Conservation (phyloP, 2,888 invertebrate genomes). For the Euplexia lucipara region DNA sequence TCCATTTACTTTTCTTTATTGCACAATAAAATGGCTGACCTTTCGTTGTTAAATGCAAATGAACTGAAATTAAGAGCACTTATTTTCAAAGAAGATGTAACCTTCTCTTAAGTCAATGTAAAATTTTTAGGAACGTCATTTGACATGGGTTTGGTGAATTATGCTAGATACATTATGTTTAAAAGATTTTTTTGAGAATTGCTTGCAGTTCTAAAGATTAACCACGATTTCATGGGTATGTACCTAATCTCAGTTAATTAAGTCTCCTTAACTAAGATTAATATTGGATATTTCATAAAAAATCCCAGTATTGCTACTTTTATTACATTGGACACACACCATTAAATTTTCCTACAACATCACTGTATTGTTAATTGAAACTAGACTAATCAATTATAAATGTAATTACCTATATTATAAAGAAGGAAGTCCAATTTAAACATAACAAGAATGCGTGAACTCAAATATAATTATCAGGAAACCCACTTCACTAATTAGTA, state of each 20-base stretch:
- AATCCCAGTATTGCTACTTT: too few relatives aligned
- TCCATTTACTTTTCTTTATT: conserved; percentile 37
- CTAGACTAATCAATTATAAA: conserved; percentile 16
- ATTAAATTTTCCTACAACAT: neutral
- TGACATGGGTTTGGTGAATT: neutral
- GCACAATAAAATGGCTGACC: conserved; percentile 17
- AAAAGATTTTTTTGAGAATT: too few relatives aligned
- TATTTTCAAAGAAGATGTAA: neutral
- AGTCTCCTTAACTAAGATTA: too few relatives aligned
- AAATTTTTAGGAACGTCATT: neutral
- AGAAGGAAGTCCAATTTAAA: conserved; percentile 19
- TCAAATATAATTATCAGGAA: conserved; percentile 45
- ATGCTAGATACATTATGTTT: neutral
- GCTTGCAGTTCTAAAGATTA: too few relatives aligned
- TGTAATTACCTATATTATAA: too few relatives aligned
- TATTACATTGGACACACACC: too few relatives aligned
- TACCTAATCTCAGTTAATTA: neutral
- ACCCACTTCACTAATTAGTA: conserved; percentile 39
- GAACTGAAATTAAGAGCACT: conserved; percentile 22
- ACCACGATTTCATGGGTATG: neutral
- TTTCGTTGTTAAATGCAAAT: conserved; percentile 8
- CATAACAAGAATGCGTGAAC: conserved; percentile 19
- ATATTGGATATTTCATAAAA: too few relatives aligned
- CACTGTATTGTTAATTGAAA: too few relatives aligned
- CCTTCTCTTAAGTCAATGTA: neutral